Evolutionary conservation across 2,888 invertebrate species (phyloP).

Genomic region (Sturmia bella): DNA sequence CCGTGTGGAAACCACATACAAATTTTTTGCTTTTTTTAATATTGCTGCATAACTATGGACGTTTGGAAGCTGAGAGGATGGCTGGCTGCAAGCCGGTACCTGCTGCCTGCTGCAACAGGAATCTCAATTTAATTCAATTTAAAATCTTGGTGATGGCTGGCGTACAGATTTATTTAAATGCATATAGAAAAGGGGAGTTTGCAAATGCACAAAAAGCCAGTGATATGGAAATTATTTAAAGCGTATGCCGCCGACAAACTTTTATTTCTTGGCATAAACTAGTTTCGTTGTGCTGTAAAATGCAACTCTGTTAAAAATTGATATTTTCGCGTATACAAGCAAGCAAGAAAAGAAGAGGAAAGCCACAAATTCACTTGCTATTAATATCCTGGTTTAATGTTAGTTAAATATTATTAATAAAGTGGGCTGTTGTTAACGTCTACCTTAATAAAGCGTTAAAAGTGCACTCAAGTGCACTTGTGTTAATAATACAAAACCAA

Average conservation of each 20-base stretch:
- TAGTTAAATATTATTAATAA: slow-evolving; percentile 47
- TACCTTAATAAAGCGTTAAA: slow-evolving; percentile 43
- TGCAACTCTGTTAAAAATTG: slow-evolving; percentile 48
- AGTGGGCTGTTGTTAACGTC: slow-evolving; percentile 45
- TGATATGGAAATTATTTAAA: slow-evolving; percentile 81
- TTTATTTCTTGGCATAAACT: not conserved
- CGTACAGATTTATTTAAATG: not conserved
- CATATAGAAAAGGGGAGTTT: slow-evolving; percentile 8
- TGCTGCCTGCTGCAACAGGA: slow-evolving; percentile 52
- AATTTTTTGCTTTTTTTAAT: slow-evolving; percentile 25
- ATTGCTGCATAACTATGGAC: slow-evolving; percentile 34
- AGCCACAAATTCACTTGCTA: not conserved
- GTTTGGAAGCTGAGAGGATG: slow-evolving; percentile 14
- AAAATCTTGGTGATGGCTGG: slow-evolving; percentile 38
- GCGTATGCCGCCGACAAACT: slow-evolving; percentile 67
- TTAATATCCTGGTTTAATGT: slow-evolving; percentile 53
- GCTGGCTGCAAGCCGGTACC: slow-evolving; percentile 35
- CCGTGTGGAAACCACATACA: slow-evolving; percentile 67
- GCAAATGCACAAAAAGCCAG: slow-evolving; percentile 79
- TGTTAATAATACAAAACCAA: slow-evolving; percentile 11
- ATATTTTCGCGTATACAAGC: not conserved
- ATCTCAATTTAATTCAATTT: slow-evolving; percentile 59
- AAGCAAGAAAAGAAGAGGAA: slow-evolving; percentile 1
- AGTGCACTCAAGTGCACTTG: slow-evolving; percentile 61
- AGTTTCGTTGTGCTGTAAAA: slow-evolving; percentile 18